Base-by-base conservation (phyloP, 2,888 invertebrate genomes). In the Ornithoptera priamus region DNA sequence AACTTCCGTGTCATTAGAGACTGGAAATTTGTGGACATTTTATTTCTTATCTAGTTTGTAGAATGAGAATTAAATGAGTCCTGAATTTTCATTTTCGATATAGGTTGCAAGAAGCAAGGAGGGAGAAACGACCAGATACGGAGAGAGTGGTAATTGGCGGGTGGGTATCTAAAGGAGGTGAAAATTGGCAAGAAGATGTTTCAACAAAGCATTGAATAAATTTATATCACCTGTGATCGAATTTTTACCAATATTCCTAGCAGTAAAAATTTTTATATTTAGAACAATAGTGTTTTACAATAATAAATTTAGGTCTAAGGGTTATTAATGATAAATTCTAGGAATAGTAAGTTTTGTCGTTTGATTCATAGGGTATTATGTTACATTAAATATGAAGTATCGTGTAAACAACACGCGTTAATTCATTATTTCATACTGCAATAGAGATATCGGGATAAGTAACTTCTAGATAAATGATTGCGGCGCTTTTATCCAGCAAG, bases 11-110 rank as follows among this genome's bases (percentile, higher is more conserved):
- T 77, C 78, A 79, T 80, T 79, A 79, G 76, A 83, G 75, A 78
- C 78, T 87, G 87, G 81, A 89, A 87, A 87, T 87, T 85, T 85
- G 85, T 85, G 82, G 81, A 84, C 83, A 85, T 85, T 86, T 87
- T 83, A 80, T 78, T 79, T 80, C 82, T 88, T 87, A 85, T 87
- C 84, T 85, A 80, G 76, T 78, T 74, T 81, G 79, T 82, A 81
- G 79, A 85, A 78, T 83, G 80, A 88, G 85, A 88, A 86, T 81
- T 82, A 81, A 86, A 89, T 88, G 85, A 82, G 86, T 83, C 86
- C 84, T 91, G 89, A 89, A 89, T 89, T 91, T 92, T 92, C 89
- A 89, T 91, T 92, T 92, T 90, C 89, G 82, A 91, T 92, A 85
- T 92, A 92, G 92, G 92, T 91, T 81, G 90, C 86, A 86, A 89